Base-by-base conservation (phyloP, 53 echinoderm and acorn worm genomes). In the Holothuria scabra region DNA sequence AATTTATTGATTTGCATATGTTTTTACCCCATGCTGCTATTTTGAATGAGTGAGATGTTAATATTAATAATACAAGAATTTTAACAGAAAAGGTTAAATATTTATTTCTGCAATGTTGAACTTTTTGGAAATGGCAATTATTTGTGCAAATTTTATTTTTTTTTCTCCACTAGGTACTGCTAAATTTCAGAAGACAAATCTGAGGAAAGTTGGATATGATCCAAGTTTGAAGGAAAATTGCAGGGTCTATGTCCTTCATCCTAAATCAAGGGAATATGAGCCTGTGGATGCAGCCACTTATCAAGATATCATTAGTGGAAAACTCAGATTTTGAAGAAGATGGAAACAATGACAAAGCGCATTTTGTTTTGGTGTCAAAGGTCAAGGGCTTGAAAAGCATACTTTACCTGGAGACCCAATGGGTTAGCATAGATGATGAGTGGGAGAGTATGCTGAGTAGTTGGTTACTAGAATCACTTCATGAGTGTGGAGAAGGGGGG, bases 151-250 rank as follows among this genome's bases (percentile, higher is more conserved):
- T 2, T 41, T 8, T 8, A 41, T 8, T 41, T n/a, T 56, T 48
- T 26, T 56, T 71, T 12, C 38, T 5, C 31, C 76, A 55, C 8
- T 84, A 97, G 99, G 94, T 22, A 97, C 99, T 31, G 89, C 85
- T 88, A 97, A 97, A 75, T 79, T 97, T 37, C 92, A 92, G 66
- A 97, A 97, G 80, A 90, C 90, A 18, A 78, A 83, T 58, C 84
- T 97, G 12, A 85, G 87, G 56, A 92, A 94, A 52, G 94, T 90
- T 64, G 94, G 83, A 22, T 97, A 82, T 59, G 84, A 97, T 67
- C 87, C 87, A 32, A 60, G 33, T 7, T 58, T 55, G n/a, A 81
- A 87, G 29, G 86, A 89, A 48, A 89, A 85, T 13, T 90, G 92
- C 70, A 94, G 76, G 52, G 65, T 94, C 24, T 97, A 78, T 80